These are phyloP conservation scores for Empis stercorea DNA, from an alignment of 2,888 invertebrate species.

Conservation along the genomic window DNA sequence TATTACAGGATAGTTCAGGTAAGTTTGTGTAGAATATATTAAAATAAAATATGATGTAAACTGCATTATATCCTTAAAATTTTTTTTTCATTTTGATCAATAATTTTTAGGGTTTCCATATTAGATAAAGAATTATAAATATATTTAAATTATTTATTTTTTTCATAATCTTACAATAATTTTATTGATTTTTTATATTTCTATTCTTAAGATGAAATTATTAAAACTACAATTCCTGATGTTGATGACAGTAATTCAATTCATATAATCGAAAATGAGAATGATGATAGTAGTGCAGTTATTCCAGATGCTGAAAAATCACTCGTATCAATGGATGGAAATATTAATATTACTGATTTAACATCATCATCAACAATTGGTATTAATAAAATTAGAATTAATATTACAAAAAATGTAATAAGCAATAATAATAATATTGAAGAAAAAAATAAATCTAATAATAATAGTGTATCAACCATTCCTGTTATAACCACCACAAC, in stretches of 20 bases:
- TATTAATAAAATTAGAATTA: slow-evolving; percentile 61
- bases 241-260: too few species aligned
- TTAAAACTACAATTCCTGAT: too few species aligned
- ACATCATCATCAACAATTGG: slow-evolving; percentile 33
- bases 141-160: too few species aligned
- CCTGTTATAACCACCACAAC: slow-evolving; percentile 19
- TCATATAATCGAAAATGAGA: too few species aligned
- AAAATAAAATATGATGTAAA: too few species aligned
- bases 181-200: too few species aligned
- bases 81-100: too few species aligned
- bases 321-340: slow-evolving; percentile 56
- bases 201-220: too few species aligned
- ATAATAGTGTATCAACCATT: slow-evolving; percentile 27
- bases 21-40: slow-evolving; percentile 11
- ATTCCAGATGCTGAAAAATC: slow-evolving; percentile 27
- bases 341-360: slow-evolving; percentile 51
- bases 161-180: too few species aligned
- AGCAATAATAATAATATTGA: slow-evolving; percentile 6
- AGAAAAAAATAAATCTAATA: slow-evolving; percentile 16
- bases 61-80: too few species aligned
- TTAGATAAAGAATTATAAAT: too few species aligned
- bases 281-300: not conserved
- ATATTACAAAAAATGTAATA: slow-evolving; percentile 55
- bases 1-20: slow-evolving; percentile 32
- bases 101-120: too few species aligned